phyloP scores from a whole-genome alignment of 2,113 vertebrate species.

The Lipophrys pholis region DNA sequence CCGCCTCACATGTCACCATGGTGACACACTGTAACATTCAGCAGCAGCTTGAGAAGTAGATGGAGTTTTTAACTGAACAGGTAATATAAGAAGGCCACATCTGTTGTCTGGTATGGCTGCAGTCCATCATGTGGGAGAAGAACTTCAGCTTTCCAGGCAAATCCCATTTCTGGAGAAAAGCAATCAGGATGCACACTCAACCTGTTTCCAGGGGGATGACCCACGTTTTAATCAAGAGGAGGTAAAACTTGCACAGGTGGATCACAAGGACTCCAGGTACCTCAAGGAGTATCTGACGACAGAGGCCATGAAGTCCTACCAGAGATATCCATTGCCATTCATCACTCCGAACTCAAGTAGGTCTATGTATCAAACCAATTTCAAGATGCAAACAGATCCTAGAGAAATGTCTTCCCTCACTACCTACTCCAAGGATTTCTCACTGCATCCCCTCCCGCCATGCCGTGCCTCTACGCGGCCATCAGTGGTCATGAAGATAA shows the following conservation, averaged over 20 bases:
- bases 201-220: slow-evolving; percentile 25
- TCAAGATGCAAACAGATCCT: slow-evolving; percentile 42
- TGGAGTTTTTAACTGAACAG: not conserved
- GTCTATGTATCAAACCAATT: not conserved
- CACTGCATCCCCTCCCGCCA: not conserved
- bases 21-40: slow-evolving; percentile 47
- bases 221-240: not conserved
- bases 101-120: slow-evolving; percentile 6
- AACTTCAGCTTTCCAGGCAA: slow-evolving; percentile 16
- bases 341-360: not conserved
- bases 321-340: not conserved
- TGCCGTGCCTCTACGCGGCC: not conserved
- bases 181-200: slow-evolving; percentile 8
- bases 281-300: slow-evolving; percentile 9
- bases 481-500: not conserved
- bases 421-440: not conserved
- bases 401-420: not conserved
- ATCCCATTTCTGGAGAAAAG: slow-evolving; percentile 6
- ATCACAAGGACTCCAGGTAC: not conserved
- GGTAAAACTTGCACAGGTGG: not conserved
- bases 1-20: slow-evolving; percentile 47
- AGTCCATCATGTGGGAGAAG: not conserved
- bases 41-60: slow-evolving; percentile 13
- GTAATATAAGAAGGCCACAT: not conserved
- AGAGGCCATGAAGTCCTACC: slow-evolving; percentile 12